Base-by-base conservation (phyloP, 2,113 vertebrate species). In the Enhydra lutris region DNA sequence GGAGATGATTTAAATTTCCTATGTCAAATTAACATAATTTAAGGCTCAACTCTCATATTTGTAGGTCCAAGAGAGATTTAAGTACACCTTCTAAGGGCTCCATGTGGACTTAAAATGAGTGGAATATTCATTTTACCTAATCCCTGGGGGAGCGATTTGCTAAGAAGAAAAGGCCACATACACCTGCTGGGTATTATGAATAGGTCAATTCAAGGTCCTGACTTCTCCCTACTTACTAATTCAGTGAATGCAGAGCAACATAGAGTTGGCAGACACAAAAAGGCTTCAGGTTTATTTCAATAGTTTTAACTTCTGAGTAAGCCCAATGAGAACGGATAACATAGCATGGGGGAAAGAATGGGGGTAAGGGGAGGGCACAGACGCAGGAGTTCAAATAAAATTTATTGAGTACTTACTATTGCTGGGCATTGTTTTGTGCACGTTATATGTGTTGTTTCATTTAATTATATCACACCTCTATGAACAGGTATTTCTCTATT, bases 161-260 rank as follows among this genome's bases (percentile, higher is more conserved):
- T 80, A 34, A 18, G 29, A 95, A 76, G 65, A 67, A 63, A 87
- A 94, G 78, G 57, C 47, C 78, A 83, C 34, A 91, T 76, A 89
- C 18, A 97, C 82, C 89, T 69, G 78, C 57, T 96, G 69, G 71
- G 67, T 61, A 63, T 90, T 86, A 47, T 36, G 78, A 47, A 36
- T 13, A 92, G n/a, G 87, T 87, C 78, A 94, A 61, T 21, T 87
- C 59, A 57, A 91, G 88, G 93, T 71, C 87, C 92, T 65, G 52
- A 89, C 80, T 96, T 78, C 65, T 71, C 42, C 39, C 76, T 86
- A 36, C n/a, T 94, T 86, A 93, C 74, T 87, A 96, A 96, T 67
- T 93, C 89, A 52, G 34, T 76, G 50, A 96, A 59, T 78, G 45
- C 55, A 90, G 29, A 88, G 50, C 55, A 94, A n/a, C 31, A 76